phyloP scores from a whole-genome alignment of 2,888 invertebrate species.

The Frankliniella intonsa region DNA sequence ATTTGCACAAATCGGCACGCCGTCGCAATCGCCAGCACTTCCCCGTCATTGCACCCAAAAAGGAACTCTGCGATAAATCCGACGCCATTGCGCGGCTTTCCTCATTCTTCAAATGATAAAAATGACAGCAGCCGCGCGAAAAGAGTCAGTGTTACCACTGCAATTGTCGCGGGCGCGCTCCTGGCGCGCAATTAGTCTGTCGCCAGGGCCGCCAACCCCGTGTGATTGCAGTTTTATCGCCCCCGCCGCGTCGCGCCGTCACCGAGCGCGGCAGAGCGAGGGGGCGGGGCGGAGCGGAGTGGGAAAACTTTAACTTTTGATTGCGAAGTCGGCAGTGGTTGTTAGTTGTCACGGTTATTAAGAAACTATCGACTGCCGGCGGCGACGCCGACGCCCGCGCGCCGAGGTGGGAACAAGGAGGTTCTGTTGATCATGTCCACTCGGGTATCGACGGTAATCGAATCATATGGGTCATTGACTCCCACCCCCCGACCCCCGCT shows the following conservation, averaged over 20 bases:
- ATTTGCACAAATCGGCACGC: neutral
- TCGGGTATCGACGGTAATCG: constrained; percentile 7
- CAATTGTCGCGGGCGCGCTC: neutral
- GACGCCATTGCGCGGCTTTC: neutral
- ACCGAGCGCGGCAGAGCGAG: neutral
- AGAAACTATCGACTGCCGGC: constrained; percentile 11
- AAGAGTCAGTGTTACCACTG: too few species aligned
- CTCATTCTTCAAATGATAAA: too few species aligned
- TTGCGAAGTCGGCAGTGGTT: neutral
- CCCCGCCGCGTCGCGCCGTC: neutral
- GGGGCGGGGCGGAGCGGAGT: neutral
- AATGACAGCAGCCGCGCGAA: too few species aligned
- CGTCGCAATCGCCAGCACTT: neutral
- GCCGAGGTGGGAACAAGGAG: neutral
- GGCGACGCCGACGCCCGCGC: neutral
- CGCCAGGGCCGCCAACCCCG: neutral
- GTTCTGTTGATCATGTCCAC: constrained; percentile 16
- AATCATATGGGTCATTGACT: constrained; percentile 15
- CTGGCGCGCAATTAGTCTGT: neutral
- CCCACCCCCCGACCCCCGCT: neutral
- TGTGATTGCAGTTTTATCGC: neutral
- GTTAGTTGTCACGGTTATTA: neutral
- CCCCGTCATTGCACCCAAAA: neutral
- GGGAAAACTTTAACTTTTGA: neutral
- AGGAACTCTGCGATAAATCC: neutral